These are phyloP conservation scores for Sarcophaga carnaria DNA, from an alignment of 2,888 invertebrate species.

Conservation along the genomic window DNA sequence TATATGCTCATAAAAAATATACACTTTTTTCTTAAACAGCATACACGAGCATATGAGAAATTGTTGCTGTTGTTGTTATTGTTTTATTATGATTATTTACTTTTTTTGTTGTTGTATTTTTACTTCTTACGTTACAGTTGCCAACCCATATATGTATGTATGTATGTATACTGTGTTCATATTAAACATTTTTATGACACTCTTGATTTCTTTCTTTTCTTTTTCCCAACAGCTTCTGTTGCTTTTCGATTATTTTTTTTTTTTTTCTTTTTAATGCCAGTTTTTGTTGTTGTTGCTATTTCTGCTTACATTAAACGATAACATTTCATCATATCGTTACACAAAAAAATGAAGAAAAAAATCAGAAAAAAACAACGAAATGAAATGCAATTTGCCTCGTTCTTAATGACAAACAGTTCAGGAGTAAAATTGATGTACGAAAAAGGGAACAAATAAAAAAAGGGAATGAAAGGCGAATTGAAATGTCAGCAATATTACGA, in stretches of 20 bases:
- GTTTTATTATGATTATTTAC: constrained; percentile 20
- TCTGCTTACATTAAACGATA: constrained; percentile 64
- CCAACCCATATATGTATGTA: constrained; percentile 31
- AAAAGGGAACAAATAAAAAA: not conserved
- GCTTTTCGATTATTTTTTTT: constrained; percentile 1
- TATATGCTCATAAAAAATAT: constrained; percentile 25
- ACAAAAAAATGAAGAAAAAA: no score
- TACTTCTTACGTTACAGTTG: constrained; percentile 31
- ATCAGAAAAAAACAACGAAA: no score
- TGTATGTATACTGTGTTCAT: no score
- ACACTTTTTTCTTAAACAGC: constrained; percentile 31
- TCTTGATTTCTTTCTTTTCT: constrained; percentile 34
- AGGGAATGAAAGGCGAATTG: no score
- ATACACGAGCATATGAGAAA: constrained; percentile 36
- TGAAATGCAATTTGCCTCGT: constrained; percentile 65
- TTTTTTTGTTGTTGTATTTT: constrained; percentile 34
- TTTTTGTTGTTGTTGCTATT: constrained; percentile 38
- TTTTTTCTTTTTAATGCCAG: not conserved
- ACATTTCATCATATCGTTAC: constrained; percentile 72
- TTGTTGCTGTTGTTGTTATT: constrained; percentile 27
- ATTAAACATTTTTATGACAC: not conserved
- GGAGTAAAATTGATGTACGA: not conserved
- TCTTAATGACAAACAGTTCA: constrained; percentile 58
- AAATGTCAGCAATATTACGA: no score
- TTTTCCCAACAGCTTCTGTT: constrained; percentile 18